Base-by-base conservation (phyloP, 2,888 invertebrate genomes). In the Pseudococcus longispinus region DNA sequence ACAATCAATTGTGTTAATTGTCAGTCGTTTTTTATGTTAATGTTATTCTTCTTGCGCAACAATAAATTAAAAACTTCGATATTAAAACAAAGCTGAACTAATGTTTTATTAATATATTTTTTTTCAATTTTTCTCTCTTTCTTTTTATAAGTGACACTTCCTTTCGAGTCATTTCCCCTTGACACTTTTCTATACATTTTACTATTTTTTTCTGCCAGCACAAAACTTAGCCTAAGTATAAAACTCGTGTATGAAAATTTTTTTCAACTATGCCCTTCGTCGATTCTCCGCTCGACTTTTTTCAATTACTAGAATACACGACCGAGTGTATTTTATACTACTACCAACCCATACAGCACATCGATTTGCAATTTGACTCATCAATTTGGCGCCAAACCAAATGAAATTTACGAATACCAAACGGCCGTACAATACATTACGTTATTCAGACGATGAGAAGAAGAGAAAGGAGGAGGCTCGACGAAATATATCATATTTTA, bases 1-100 rank as follows among this genome's bases (percentile, higher is more conserved):
- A 87, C 87, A 87, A 87, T 83, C 83, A 87, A 87, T 83, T 70
- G 87, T 87, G 83, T 87, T 83, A 83, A 87, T 87, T 87, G 87
- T 83, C 74, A 86, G 86, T 77, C 86, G 86, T 77, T 86, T 86
- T 86, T 86, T 86, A 86, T 86, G 86, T 86, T 86, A 86, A 86
- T 86, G 86, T 86, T 86, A 77, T 86, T 86, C 86, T 86, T 55
- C 86, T 86, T 86, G 86, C 86, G 86, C 86, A 86, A 86, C 80
- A 86, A 86, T 86, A 86, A 86, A 86, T 86, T 86, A 86, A 86
- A 86, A 86, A 80, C 80, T 86, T 86, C 86, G 86, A 86, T 86
- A 86, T 86, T 86, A 86, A 86, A 86, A 86, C 86, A 86, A 86
- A 86, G 86, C 86, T 46, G 77, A 85, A 86, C 86, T 86, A 86